phyloP scores from a whole-genome alignment of 2,888 invertebrate species.

The Yponomeuta sedellus region DNA sequence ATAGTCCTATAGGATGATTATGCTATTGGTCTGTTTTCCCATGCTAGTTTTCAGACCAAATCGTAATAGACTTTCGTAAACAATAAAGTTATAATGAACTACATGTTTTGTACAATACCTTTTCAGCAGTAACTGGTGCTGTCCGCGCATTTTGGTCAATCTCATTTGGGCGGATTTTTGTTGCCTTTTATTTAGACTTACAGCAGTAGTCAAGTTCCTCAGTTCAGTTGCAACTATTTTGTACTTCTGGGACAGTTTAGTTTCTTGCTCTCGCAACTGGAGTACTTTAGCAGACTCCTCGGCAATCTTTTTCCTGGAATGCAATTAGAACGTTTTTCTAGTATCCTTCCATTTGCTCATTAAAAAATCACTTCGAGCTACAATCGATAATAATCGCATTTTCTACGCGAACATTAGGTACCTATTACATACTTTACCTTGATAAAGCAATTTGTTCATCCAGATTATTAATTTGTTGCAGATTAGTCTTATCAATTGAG shows the following conservation, averaged over 20 bases:
- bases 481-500: conserved; percentile 30
- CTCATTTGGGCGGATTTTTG: conserved; percentile 52
- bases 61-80: neutral
- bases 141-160: conserved; percentile 53
- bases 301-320: conserved; percentile 60
- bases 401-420: neutral
- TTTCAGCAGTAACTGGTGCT: conserved; percentile 61
- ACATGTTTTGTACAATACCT: conserved; percentile 39
- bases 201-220: conserved; percentile 58
- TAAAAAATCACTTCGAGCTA: too few species aligned
- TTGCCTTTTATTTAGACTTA: conserved; percentile 60
- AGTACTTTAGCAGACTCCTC: conserved; percentile 64
- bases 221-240: conserved; percentile 65
- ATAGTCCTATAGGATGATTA: too few species aligned
- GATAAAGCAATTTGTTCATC: conserved; percentile 60
- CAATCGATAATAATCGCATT: neutral
- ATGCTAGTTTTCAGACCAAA: neutral
- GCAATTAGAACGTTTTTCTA: neutral
- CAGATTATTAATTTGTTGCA: conserved; percentile 32
- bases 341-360: neutral
- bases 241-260: conserved; percentile 55
- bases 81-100: too few species aligned
- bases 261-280: conserved; percentile 58
- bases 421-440: conserved; percentile 41
- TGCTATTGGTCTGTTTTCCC: neutral